Base-by-base conservation (phyloP, 2,113 vertebrate species). In the Paradisaea rubra region DNA sequence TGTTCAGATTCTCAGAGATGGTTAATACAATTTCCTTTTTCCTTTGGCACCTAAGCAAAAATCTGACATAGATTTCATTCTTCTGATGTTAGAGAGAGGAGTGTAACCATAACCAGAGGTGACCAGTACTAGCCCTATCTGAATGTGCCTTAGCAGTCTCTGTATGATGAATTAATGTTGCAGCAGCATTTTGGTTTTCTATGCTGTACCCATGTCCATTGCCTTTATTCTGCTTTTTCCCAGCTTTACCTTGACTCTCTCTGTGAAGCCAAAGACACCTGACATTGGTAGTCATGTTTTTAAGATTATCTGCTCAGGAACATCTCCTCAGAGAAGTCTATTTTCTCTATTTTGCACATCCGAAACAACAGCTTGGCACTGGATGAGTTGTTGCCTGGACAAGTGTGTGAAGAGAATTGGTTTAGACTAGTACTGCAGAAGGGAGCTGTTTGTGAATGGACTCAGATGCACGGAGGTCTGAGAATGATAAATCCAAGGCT, bases 361-460 rank as follows among this genome's bases (percentile, higher is more conserved):
- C 77, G 64, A 72, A 74, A n/a, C 20, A 88, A 79, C 49, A 54
- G 23, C 17, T 54, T 71, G 22, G 24, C 16, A 59, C 88, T 25
- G 39, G 42, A 54, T 77, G 35, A 56, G 35, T 39, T 76, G 20
- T 53, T 87, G n/a, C 42, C 49, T 57, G 61, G 45, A 64, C 52
- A 77, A 85, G 30, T 31, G 15, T 54, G 16, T 49, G 44, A 81
- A 81, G 56, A 66, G 39, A 57, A 30, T 7, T 84, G 17, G 33
- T 87, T 95, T 82, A 56, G 61, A 22, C 21, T 24, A 49, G 45
- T 47, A 45, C 33, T 89, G 60, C 7, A 4, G 50, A 91, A 77
- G n/a, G 52, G 74, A 86, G 64, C 74, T 87, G 42, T 92, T 84
- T 74, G 39, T 79, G 86, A 96, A 83, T 73, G 81, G 89, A 64